Base-by-base conservation (phyloP, 2,888 invertebrate species). In the Ennomos fuscantarius region DNA sequence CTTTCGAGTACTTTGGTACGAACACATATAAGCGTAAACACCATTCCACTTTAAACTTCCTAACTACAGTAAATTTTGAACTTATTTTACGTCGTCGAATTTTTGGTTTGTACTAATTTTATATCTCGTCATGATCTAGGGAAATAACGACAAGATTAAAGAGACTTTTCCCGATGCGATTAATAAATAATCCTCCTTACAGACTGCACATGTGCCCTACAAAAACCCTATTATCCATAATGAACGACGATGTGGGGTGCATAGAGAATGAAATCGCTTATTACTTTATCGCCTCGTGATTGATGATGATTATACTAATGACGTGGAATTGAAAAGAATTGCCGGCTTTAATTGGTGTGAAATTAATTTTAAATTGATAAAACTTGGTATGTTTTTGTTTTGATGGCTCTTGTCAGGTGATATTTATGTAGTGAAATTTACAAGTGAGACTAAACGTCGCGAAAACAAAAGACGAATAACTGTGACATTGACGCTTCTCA, bases 231-330 rank as follows among this genome's bases (percentile, higher is more conserved):
- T 85, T 82, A 82, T 76, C 70, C 74, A 70, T 82, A 79, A 81
- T 80, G 76, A 81, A 76, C 54, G 58, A 40, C 68, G 72, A 74
- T 72, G 74, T 67, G 81, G 88, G 89, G 88, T 87, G 88, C 82
- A 89, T 88, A 86, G 73, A 80, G 78, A 86, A 84, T 84, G 83
- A 78, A 82, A 82, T 81, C 76, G 73, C 73, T 84, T 82, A 84
- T 84, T 84, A 86, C 87, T 84, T 86, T 85, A 87, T 85, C 85
- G 81, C 76, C 66, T 68, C 46, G 61, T 87, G 86, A 87, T 87
- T 73, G 81, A 87, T 86, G 77, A 73, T 77, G 76, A 80, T 79
- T 79, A 78, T 60, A 69, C 66, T 79, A 81, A 82, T 81, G 75
- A 71, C 69, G 74, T 70, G 64, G 73, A 79, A 78, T 77, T 76